phyloP scores from a whole-genome alignment of 1,140 invertebrate genomes.

The Papilio polytes region DNA sequence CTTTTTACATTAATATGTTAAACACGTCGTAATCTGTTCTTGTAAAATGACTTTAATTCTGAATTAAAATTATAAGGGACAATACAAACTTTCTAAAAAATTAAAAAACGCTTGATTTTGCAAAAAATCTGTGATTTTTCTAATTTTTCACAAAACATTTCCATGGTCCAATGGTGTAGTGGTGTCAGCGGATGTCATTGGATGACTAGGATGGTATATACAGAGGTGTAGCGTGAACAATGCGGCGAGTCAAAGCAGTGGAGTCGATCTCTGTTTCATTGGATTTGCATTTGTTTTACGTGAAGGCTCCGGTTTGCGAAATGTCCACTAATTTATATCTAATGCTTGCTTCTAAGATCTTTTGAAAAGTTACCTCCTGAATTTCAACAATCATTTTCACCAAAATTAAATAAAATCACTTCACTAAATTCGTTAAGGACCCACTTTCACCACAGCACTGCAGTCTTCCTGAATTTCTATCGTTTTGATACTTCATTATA shows the following conservation, averaged over 20 bases:
- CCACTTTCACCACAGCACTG: conserved; percentile 41
- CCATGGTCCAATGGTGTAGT: conserved; percentile 9
- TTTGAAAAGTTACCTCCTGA: conserved; percentile 70
- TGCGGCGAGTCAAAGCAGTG: conserved; percentile 36
- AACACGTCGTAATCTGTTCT: neutral
- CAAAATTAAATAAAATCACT: conserved; percentile 52
- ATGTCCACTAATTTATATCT: conserved; percentile 31
- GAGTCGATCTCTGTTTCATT: conserved; percentile 10
- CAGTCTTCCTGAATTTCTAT: conserved; percentile 36
- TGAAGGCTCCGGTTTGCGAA: conserved; percentile 39
- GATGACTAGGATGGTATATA: conserved; percentile 30
- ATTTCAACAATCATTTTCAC: conserved; percentile 80
- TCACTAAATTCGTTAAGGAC: conserved; percentile 47
- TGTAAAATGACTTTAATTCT: neutral
- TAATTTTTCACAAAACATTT: neutral
- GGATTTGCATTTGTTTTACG: conserved; percentile 28
- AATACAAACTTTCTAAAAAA: neutral
- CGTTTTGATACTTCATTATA: conserved; percentile 37
- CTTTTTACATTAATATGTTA: neutral
- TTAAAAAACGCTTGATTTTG: neutral
- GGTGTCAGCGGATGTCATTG: conserved; percentile 20
- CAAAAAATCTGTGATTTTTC: neutral
- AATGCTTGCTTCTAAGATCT: conserved; percentile 39
- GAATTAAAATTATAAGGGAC: neutral
- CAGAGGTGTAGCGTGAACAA: conserved; percentile 33